phyloP scores from a whole-genome alignment of 2,113 vertebrate genomes.

The Macrotus californicus region DNA sequence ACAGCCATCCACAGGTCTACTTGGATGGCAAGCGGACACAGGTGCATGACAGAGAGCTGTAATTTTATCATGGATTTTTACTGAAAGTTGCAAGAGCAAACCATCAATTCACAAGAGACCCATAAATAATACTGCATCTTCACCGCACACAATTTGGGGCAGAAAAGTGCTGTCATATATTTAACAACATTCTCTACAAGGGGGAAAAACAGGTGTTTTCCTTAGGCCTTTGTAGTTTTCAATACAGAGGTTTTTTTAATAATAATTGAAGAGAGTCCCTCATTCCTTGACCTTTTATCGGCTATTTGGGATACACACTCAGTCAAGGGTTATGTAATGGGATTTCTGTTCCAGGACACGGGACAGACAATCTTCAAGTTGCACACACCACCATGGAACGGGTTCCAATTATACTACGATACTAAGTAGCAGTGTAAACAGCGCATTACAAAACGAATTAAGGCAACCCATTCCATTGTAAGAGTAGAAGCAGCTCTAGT shows the following conservation, averaged over 20 bases:
- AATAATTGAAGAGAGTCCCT: neutral
- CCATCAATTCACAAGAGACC: conserved; percentile 44
- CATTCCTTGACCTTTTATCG: neutral
- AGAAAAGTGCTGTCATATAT: conserved; percentile 27
- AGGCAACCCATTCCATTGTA: neutral
- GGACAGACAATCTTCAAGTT: conserved; percentile 19
- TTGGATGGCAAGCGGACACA: neutral
- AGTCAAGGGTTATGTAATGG: conserved; percentile 63
- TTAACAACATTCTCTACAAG: conserved; percentile 38
- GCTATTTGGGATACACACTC: neutral
- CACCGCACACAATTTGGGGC: conserved; percentile 17
- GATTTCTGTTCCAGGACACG: conserved; percentile 24
- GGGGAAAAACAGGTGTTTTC: neutral
- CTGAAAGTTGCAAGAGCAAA: conserved; percentile 28
- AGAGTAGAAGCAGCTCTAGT: neutral
- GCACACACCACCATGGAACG: neutral
- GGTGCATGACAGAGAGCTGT: neutral
- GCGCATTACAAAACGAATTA: neutral
- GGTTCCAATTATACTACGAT: neutral
- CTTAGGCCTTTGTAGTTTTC: neutral
- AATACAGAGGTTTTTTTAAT: neutral
- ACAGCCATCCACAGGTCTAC: neutral
- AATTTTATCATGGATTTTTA: conserved; percentile 32
- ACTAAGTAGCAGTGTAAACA: neutral
- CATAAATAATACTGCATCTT: conserved; percentile 50